Evolutionary conservation across 2,113 vertebrate species (phyloP).

Genomic region (Chiloscyllium plagiosum): DNA sequence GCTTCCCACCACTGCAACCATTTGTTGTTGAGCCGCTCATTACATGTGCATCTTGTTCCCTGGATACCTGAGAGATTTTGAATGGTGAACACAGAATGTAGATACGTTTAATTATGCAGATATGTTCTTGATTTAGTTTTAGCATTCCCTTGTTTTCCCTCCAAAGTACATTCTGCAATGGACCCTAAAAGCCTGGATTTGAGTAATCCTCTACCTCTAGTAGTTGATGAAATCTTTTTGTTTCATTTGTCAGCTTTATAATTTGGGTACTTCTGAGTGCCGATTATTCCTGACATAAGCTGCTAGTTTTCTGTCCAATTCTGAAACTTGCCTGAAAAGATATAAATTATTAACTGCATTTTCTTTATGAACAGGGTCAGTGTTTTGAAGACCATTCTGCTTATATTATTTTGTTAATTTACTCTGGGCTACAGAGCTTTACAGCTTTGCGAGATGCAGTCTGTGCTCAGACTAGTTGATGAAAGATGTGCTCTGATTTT

Average conservation of each 20-base stretch:
- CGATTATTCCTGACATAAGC: background rate
- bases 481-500: background rate
- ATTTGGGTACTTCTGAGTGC: background rate
- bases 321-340: background rate
- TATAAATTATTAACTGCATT: background rate
- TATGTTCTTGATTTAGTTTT: background rate
- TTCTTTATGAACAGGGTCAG: background rate
- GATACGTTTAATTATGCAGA: background rate
- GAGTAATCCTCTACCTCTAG: background rate
- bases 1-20: background rate
- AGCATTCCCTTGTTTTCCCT: background rate
- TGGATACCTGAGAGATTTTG: background rate
- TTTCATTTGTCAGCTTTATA: background rate
- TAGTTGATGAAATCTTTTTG: background rate
- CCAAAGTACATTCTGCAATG: background rate
- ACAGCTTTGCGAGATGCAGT: background rate
- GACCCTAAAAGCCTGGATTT: background rate
- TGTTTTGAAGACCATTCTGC: background rate
- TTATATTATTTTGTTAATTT: background rate
- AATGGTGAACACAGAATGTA: background rate
- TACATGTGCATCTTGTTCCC: background rate
- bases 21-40: background rate
- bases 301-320: background rate
- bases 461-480: background rate
- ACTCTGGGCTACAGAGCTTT: background rate